These are phyloP conservation scores for Iphiclides podalirius DNA, from an alignment of 2,888 invertebrate species.

Conservation along the genomic window DNA sequence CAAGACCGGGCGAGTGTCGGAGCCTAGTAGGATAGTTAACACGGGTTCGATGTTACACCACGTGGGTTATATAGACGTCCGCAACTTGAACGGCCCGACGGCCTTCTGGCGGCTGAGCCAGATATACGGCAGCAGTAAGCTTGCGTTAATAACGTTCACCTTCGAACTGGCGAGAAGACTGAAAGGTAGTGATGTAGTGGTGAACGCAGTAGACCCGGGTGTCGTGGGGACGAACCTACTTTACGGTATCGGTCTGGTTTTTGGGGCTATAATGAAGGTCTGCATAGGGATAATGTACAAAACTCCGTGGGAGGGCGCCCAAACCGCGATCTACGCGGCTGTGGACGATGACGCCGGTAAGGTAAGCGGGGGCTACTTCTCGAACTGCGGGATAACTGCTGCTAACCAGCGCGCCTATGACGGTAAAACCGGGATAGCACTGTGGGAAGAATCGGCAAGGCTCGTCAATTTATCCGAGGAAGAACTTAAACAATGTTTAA, in stretches of 20 bases:
- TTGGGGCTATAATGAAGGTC: constrained; percentile 76
- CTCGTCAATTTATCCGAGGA: constrained; percentile 43
- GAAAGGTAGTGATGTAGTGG: constrained; percentile 80
- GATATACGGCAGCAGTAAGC: constrained; percentile 75
- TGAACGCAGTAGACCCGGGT: constrained; percentile 91
- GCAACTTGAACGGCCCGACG: constrained; percentile 84
- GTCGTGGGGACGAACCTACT: constrained; percentile 86
- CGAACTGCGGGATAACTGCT: constrained; percentile 32
- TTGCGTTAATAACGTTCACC: constrained; percentile 51
- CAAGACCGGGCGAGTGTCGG: constrained; percentile 37
- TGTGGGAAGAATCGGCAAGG: constrained; percentile 54
- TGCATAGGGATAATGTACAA: constrained; percentile 36
- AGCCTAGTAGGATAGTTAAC: constrained; percentile 57
- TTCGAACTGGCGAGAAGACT: constrained; percentile 75
- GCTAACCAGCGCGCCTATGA: neutral
- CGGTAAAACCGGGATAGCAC: neutral
- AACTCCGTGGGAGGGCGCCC: constrained; percentile 42
- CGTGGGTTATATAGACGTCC: constrained; percentile 84
- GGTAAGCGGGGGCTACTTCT: constrained; percentile 36
- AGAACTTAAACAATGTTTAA: constrained; percentile 37
- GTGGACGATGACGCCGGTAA: constrained; percentile 18
- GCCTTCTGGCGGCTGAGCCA: constrained; percentile 64
- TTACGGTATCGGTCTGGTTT: neutral
- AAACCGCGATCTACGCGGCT: constrained; percentile 41
- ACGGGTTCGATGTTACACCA: constrained; percentile 80